Conservation (phyloP, 1,140 invertebrate genomes). For the Chelonus insularis region DNA sequence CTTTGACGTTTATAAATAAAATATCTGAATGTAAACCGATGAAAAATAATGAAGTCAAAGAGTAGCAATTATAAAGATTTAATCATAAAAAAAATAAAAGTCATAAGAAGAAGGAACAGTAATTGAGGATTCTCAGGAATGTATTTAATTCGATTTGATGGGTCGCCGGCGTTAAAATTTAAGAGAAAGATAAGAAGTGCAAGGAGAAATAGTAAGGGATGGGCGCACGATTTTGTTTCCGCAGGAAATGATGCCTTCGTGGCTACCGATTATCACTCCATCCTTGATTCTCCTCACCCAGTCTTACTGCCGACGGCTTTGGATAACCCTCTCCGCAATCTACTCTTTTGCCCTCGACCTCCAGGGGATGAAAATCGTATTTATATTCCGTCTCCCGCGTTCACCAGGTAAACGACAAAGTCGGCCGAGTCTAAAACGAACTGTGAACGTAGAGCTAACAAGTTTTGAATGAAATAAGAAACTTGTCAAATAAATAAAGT, state of each 20-base stretch:
- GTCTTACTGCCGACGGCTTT: slow-evolving; percentile 4
- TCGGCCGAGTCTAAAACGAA: not conserved
- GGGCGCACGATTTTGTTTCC: slow-evolving; percentile 51
- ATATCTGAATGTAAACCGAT: not conserved
- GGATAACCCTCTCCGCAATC: not conserved
- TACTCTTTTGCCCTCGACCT: slow-evolving; percentile 1
- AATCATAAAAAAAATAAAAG: not conserved
- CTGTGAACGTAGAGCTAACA: not conserved
- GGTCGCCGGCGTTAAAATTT: slow-evolving; percentile 27
- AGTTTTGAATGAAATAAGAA: not conserved
- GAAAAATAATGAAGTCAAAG: not conserved
- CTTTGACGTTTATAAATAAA: not conserved
- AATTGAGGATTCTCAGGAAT: slow-evolving; percentile 31
- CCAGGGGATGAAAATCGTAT: slow-evolving; percentile 38
- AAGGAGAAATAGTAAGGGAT: slow-evolving; percentile 7
- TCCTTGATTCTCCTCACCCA: not conserved
- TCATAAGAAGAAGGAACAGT: not conserved
- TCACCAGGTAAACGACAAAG: slow-evolving; percentile 32
- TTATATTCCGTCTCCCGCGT: slow-evolving; percentile 43
- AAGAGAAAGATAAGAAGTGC: slow-evolving; percentile 12
- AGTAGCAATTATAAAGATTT: no score
- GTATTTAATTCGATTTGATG: slow-evolving; percentile 47
- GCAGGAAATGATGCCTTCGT: slow-evolving; percentile 44
- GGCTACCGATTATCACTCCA: slow-evolving; percentile 13
- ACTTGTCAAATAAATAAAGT: not conserved